Base-by-base conservation (phyloP, 2,797 vertebrate species). In the Hemitrygon akajei region DNA sequence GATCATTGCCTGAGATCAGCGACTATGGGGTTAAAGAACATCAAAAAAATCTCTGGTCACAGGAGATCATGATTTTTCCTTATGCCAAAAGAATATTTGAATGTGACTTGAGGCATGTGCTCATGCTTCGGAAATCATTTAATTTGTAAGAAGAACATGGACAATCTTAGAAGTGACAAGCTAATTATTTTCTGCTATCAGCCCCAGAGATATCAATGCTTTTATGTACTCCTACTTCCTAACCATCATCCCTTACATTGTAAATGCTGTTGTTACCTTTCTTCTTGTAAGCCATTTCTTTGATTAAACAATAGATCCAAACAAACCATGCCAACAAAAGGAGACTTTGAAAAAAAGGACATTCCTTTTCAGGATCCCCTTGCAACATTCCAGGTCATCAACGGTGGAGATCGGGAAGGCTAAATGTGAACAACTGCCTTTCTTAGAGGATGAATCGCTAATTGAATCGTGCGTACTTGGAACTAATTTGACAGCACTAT, bases 41-140 rank as follows among this genome's bases (percentile, higher is more conserved):
- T 71, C 18, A 71, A 71, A 71, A 71, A 71, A 71, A 71, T 71
- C 69, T 71, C 71, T 75, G 71, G 71, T 22, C 71, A 75, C 25
- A 75, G 14, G 69, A 71, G 71, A 75, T 75, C 71, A 22, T 27
- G 1, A 22, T 75, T 75, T 47, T 75, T 27, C 22, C 71, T 75
- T 27, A 0, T 25, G 71, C 71, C 71, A 81, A 47, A 76, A 73
- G 14, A 76, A 76, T 56, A 56, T 25, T 47, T 27, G 37, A 92
- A 22, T 75, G 12, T 93, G 66, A 47, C 73, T 93, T 76, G 91
- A 89, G 86, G 86, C 86, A 37, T 89, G 63, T 69, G 86, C 47
- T n/a, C n/a, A 34, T 69, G 60, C 60, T 37, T 69, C 7, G n/a
- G 63, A 66, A 22, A 89, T 37, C 86, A 66, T 89, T 89, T 89